phyloP scores from a whole-genome alignment of 2,888 invertebrate species.

The Leucoma salicis region DNA sequence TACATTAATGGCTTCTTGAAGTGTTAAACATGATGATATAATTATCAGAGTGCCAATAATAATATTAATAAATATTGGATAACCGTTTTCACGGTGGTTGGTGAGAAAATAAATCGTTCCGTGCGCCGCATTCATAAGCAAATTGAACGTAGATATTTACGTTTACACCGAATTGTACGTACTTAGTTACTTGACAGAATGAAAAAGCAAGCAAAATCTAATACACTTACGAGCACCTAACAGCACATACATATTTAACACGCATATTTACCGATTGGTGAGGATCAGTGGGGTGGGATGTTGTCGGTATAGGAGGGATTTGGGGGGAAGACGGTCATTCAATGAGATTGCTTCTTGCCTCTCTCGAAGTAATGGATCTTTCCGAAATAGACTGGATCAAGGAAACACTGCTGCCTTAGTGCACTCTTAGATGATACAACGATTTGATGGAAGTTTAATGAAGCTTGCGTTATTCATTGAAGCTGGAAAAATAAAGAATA shows the following conservation, averaged over 20 bases:
- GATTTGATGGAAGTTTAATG: neutral
- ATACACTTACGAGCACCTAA: slow-evolving; percentile 80
- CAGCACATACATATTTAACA: slow-evolving; percentile 81
- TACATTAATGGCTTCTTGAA: too few relatives aligned
- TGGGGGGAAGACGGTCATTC: slow-evolving; percentile 77
- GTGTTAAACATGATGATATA: too few relatives aligned
- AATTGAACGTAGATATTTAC: slow-evolving; percentile 50
- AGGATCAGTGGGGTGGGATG: slow-evolving; percentile 63
- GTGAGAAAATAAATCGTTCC: slow-evolving; percentile 49
- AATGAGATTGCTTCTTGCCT: slow-evolving; percentile 83
- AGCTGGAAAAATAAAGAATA: too few relatives aligned
- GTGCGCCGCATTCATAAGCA: slow-evolving; percentile 56
- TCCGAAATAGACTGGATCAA: slow-evolving; percentile 79
- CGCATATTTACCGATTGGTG: slow-evolving; percentile 82
- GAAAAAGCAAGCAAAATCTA: slow-evolving; percentile 80
- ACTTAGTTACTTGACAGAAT: slow-evolving; percentile 68
- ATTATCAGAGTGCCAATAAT: too few relatives aligned
- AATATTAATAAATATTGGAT: too few relatives aligned
- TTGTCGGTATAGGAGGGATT: slow-evolving; percentile 39
- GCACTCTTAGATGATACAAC: slow-evolving; percentile 36
- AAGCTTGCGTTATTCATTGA: neutral
- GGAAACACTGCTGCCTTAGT: slow-evolving; percentile 69
- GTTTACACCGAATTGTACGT: slow-evolving; percentile 46
- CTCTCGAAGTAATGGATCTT: slow-evolving; percentile 81
- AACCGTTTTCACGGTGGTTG: slow-evolving; percentile 28